Evolutionary conservation across 2,113 vertebrate genomes (phyloP).

Genomic region (Callorhinus ursinus): DNA sequence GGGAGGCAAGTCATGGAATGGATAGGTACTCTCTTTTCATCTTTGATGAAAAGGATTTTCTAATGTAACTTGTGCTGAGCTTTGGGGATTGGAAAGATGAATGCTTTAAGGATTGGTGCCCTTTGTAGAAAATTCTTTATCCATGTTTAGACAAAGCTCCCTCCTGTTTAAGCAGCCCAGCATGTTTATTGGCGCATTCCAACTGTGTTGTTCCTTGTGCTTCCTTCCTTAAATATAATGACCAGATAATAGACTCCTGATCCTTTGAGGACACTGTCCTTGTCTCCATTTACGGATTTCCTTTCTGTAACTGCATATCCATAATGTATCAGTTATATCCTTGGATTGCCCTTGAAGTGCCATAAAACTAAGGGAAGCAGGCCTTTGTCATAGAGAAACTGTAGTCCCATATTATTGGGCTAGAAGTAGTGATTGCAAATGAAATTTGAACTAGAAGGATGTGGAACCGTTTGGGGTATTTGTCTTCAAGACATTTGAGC

Average conservation of each 20-base stretch:
- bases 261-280: not conserved
- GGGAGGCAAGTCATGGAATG: not conserved
- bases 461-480: not conserved
- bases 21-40: not conserved
- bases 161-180: not conserved
- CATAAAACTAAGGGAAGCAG: not conserved
- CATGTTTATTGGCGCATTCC: not conserved
- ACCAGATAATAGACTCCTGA: not conserved
- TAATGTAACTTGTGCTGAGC: slow-evolving; percentile 3
- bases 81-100: slow-evolving; percentile 51
- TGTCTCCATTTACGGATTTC: not conserved
- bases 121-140: slow-evolving; percentile 1
- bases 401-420: not conserved
- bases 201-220: not conserved
- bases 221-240: not conserved
- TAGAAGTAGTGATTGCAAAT: not conserved
- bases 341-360: slow-evolving; percentile 8
- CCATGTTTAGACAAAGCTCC: not conserved
- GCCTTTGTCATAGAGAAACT: not conserved
- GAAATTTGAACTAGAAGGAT: not conserved
- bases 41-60: slow-evolving; percentile 37
- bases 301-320: not conserved
- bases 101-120: not conserved
- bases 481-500: slow-evolving; percentile 15
- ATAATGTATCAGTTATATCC: not conserved